Conservation (phyloP, 2,113 vertebrate genomes). For the Oreotrochilus melanogaster region DNA sequence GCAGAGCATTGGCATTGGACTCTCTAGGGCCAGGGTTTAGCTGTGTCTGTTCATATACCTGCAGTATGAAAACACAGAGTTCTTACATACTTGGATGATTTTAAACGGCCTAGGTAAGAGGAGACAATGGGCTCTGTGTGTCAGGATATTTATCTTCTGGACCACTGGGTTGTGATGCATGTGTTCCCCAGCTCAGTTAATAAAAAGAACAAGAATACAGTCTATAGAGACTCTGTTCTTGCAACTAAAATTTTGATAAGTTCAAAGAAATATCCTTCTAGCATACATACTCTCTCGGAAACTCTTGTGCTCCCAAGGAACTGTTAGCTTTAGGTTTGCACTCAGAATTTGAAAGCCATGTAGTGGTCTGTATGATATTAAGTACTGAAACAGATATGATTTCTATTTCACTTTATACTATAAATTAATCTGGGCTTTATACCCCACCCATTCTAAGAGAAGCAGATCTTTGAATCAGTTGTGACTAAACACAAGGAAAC, state of each 20-base stretch:
- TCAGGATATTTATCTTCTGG: background rate
- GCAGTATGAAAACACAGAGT: background rate
- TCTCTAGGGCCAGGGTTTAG: background rate
- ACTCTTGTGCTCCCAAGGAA: background rate
- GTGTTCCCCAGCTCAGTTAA: background rate
- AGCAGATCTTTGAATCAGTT: background rate
- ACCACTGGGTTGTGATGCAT: background rate
- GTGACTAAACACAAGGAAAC: background rate
- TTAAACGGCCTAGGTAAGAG: background rate
- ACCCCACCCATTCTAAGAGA: background rate
- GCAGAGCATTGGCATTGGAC: background rate
- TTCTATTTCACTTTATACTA: background rate
- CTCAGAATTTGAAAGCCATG: background rate
- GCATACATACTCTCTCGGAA: background rate
- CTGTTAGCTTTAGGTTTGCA: background rate
- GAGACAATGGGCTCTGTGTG: background rate
- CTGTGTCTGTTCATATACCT: background rate
- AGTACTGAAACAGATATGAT: background rate
- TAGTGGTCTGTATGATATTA: background rate
- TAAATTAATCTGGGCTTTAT: background rate
- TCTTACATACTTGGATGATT: background rate
- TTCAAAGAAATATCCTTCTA: background rate
- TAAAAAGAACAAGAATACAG: background rate
- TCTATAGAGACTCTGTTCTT: background rate
- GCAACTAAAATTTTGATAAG: background rate